Base-by-base conservation (phyloP, 2,888 invertebrate genomes). In the Parnassius glacialis region DNA sequence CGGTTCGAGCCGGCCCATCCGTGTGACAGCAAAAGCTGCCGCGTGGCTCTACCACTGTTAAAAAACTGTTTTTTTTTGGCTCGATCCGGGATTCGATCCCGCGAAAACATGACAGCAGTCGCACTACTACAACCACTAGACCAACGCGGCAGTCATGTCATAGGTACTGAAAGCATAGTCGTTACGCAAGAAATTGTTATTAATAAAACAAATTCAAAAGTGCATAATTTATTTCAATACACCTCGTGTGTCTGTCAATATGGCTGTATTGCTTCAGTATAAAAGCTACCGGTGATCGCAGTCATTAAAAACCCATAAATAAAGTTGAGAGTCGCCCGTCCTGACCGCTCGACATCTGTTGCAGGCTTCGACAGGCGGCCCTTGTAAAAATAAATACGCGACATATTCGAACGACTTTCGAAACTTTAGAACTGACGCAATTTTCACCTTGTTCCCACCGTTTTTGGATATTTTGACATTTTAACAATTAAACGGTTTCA, bases 271-370 rank as follows among this genome's bases (percentile, higher is more conserved):
- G 56, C 67, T 65, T 67, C 44, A 55, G 61, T 45, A 45, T 51
- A 57, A 57, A 53, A 48, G 64, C 65, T 64, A 64, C 60, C 52
- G 67, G 56, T 47, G 56, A 57, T 54, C 66, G 60, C 61, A 69
- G 80, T 89, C 88, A 90, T 90, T 90, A 90, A 86, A 88, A 83
- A 72, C 80, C 81, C 81, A 90, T 90, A 90, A 90, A 90, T 85
- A 86, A 84, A 80, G 71, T 68, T 68, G 65, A 70, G 72, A 73
- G 76, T 74, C 76, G 69, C 72, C 52, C 59, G 66, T 65, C 70
- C 71, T 78, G 68, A 72, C 73, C 78, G 41, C 50, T 41, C 57
- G 80, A 83, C 90, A 90, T 90, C 86, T 90, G 90, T 83, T 83
- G 72, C 69, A 65, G 65, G 60, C 70, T 70, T 77, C 78, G 76